Conservation (phyloP, 92 coral and sea anemone species). For the Zoanthus sansibaricus region DNA sequence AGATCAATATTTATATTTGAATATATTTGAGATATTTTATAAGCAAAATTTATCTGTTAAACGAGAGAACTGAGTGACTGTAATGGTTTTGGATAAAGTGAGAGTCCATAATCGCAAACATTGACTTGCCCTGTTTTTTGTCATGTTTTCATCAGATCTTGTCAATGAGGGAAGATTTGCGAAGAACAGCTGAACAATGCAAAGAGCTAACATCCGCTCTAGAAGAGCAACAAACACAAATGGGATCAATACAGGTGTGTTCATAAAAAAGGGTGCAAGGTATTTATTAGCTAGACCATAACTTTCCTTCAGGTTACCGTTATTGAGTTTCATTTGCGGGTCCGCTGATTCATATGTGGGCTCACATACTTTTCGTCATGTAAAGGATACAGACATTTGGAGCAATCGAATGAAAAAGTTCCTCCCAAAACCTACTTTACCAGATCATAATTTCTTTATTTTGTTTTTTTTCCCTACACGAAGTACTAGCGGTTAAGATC, state of each 20-base stretch:
- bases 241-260: slow-evolving; percentile 87
- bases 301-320: background rate
- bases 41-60: too few species aligned
- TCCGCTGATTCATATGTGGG: too few species aligned
- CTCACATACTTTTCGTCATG: too few species aligned
- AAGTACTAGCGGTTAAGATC: too few species aligned
- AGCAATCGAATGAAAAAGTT: too few species aligned
- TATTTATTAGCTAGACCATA: background rate
- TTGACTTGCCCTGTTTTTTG: background rate
- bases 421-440: too few species aligned
- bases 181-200: slow-evolving; percentile 92
- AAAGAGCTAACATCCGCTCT: slow-evolving; percentile 91
- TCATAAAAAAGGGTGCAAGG: background rate
- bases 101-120: too few species aligned
- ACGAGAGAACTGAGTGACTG: background rate
- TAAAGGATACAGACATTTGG: too few species aligned
- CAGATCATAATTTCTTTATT: too few species aligned
- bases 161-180: slow-evolving; percentile 83
- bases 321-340: background rate
- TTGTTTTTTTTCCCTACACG: too few species aligned
- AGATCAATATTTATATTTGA: background rate
- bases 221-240: slow-evolving; percentile 91
- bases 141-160: slow-evolving; percentile 65
- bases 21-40: too few species aligned
- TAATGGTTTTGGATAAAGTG: too few species aligned